Base-by-base conservation (phyloP, 2,113 vertebrate genomes). In the Cygnus atratus region DNA sequence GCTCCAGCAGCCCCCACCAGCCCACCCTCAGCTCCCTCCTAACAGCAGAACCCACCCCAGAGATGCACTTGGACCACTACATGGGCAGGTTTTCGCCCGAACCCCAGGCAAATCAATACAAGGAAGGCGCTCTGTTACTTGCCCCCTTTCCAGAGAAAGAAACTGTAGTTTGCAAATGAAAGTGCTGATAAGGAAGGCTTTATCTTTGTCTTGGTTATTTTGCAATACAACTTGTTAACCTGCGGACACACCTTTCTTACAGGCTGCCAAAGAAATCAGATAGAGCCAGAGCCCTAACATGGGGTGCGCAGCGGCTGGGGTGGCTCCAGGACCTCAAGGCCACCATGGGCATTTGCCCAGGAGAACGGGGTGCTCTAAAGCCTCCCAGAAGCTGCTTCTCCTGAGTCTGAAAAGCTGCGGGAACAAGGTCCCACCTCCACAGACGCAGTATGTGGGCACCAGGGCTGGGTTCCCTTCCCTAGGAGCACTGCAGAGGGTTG, bases 231-330 rank as follows among this genome's bases (percentile, higher is more conserved):
- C 67, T 75, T 81, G 5, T 71, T 92, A 39, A 39, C 52, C 89
- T 92, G 79, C 24, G 52, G 48, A 21, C 14, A 57, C 4, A 9
- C 48, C 65, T 88, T 82, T 61, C 39, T 68, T 29, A 55, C n/a
- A 0, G 5, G 33, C 25, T 74, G 73, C 37, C 41, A 86, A n/a
- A 83, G 52, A 44, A 93, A 17, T 19, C 59, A 39, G 15, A 37
- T 28, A 37, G 72, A 46, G 28, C 10, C 33, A 14, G 13, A 86
- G 57, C 18, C 37, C 20, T 59, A 8, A 28, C 17, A 39, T 18
- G 37, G 26, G 28, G 15, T 1, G 0, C 1, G 1, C 1, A 0
- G 28, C 46, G 12, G 13, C 5, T 11, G 1, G 16, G 2, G 29
- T 52, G 35, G 26, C 29, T 77, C 58, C 41, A 61, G 54, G 66